Evolutionary conservation across 1,140 invertebrate species (phyloP), one percentile per base, ranked within the genome.

Genomic region (Kradibia gibbosae): DNA sequence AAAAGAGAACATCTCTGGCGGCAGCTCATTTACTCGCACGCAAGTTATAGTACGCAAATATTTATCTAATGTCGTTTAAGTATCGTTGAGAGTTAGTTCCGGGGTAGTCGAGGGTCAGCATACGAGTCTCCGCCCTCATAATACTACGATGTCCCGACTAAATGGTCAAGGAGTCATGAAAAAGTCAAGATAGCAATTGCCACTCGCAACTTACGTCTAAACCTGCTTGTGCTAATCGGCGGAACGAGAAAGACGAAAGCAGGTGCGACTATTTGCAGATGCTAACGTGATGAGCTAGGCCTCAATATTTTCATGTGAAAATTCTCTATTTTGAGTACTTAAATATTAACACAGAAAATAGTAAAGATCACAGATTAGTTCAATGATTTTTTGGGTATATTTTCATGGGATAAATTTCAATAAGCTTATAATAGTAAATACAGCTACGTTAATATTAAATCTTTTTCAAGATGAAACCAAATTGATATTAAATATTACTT

Each of bases 21-120:
- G 17, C 10, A 28, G 42, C 74, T 77, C 74, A 57, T 77, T 65
- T 62, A 36, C 31, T 53, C 42, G 48, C 77, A 78, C 65, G 65
- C 48, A 36, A 70, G 50, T 31, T 1, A 34, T 34, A 22, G 34
- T 53, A 39, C 8, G 48, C 62, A 78, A 78, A 78, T 71, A 78
- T 78, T 78, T 78, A n/a, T 48, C 48, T 7, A 78, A 53, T 65
- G 65, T 70, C 48, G 28, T 73, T 28, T 36, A 36, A 42, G 31
- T 34, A 50, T 50, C 31, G 70, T 55, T 31, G 25, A 74, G 70
- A 71, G 71, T 73, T 73, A 34, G 45, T 73, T 73, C 42, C 48
- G 71, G 25, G 28, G 10, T 17, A 39, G n/a, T 48, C 8, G 62
- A 67, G 62, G 36, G n/a, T 28, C 42, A 3, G 50, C 72, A 55